phyloP scores from a whole-genome alignment of 2,797 vertebrate species.

The Dromococcyx pavoninus region DNA sequence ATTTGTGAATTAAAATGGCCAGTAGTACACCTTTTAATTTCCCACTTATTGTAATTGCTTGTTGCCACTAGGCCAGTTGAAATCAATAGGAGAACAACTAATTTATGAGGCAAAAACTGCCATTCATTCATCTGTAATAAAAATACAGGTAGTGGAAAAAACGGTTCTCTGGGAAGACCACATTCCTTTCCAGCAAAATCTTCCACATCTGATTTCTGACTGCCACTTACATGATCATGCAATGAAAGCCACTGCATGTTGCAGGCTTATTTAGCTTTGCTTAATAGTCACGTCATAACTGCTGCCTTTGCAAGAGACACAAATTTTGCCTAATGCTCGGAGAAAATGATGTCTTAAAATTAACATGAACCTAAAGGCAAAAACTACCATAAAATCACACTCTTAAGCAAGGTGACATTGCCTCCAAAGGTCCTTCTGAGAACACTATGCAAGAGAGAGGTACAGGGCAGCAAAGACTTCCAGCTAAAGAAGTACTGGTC shows the following conservation, averaged over 20 bases:
- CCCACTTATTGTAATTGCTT: neutral
- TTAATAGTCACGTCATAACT: neutral
- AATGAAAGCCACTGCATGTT: neutral
- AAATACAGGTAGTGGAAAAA: neutral
- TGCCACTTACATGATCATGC: neutral
- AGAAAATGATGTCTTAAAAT: neutral
- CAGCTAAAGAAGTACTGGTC: neutral
- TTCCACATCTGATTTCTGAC: neutral
- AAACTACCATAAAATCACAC: neutral
- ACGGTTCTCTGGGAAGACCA: neutral
- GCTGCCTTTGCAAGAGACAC: neutral
- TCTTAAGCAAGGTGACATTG: neutral
- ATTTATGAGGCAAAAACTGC: neutral
- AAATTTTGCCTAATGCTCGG: neutral
- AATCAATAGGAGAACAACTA: neutral
- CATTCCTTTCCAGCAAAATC: neutral
- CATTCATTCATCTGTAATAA: neutral
- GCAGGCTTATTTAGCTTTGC: neutral
- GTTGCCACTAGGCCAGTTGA: neutral
- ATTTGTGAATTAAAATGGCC: conserved; percentile 37
- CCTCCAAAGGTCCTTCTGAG: neutral
- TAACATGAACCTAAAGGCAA: neutral
- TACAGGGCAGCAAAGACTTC: neutral
- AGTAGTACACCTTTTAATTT: neutral
- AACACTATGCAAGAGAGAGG: neutral